Conservation (phyloP, 2,888 invertebrate species). For the Melikaiella ostensackeni region DNA sequence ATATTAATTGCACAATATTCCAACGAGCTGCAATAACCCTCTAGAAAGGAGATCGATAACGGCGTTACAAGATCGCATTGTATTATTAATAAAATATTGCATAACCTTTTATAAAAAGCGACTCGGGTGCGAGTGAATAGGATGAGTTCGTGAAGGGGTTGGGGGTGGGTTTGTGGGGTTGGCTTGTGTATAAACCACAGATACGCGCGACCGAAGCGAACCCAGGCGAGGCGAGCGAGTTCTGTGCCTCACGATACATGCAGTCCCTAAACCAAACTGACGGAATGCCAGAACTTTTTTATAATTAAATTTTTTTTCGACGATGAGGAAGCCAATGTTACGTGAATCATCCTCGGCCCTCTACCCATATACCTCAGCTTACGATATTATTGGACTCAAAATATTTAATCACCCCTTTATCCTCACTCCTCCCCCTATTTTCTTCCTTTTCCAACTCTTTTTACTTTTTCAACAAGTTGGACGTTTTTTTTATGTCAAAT, state of each 20-base stretch:
- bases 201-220: conserved; percentile 67
- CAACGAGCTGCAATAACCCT: conserved; percentile 39
- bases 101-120: conserved; percentile 69
- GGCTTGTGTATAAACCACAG: conserved; percentile 73
- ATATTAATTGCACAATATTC: conserved; percentile 24
- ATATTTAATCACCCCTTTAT: conserved; percentile 46
- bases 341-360: conserved; percentile 57
- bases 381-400: conserved; percentile 50
- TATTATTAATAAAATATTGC: conserved; percentile 74
- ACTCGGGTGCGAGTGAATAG: conserved; percentile 43
- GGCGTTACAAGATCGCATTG: conserved; percentile 57
- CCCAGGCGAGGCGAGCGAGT: conserved; percentile 48
- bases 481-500: not conserved
- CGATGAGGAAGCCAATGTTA: conserved; percentile 54
- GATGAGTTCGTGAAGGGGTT: conserved; percentile 49
- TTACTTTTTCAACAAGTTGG: not conserved
- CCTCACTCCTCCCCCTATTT: conserved; percentile 12
- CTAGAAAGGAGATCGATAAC: conserved; percentile 58
- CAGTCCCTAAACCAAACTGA: conserved; percentile 74
- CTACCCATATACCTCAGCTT: conserved; percentile 43
- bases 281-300: conserved; percentile 78
- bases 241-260: conserved; percentile 53
- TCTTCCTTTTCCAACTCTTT: conserved; percentile 14
- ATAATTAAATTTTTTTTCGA: conserved; percentile 76
- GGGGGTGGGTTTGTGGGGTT: conserved; percentile 58